Evolutionary conservation across 2,888 invertebrate genomes (phyloP), one percentile per base, ranked within the genome.

Genomic region (Capitulum mitella): DNA sequence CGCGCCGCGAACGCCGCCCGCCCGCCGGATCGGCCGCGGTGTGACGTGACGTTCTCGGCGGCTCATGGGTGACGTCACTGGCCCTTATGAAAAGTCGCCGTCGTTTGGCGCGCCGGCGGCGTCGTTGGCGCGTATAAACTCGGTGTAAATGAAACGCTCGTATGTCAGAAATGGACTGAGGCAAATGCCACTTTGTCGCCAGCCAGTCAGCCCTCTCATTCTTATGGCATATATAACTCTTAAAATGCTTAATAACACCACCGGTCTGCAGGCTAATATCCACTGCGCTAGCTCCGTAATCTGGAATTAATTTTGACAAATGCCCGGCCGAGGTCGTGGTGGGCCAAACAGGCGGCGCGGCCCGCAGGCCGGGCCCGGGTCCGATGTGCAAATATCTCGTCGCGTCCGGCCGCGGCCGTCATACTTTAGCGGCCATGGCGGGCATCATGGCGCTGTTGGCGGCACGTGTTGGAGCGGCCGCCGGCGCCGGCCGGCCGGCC

Each of bases 181-280:
- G 70, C 70, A 70, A 70, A 70, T 37, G 70, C 26, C 70, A 70
- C 70, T 70, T 40, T 70, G 70, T 70, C 70, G 70, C 12, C 40
- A 26, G 37, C 70, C 26, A 70, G 14, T 40, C 70, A 70, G 70
- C 37, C 26, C 37, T 5, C 70, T 58, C 70, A 70, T 70, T 70
- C 70, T 70, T 70, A 70, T 70, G 70, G 70, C 70, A 40, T 70
- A 70, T 70, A 70, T 70, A 70, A 70, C 70, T 70, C 70, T 70
- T 70, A 70, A 70, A 70, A 70, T 70, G 70, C 70, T 26, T 70
- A 70, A 70, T 70, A 70, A 70, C 70, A 40, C 70, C 70, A 70
- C 70, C 70, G 70, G 70, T 37, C 37, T 22, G 19, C 37, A 16
- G 70, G 8, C 70, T 70, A 70, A 70, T 70, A 70, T 70, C 70